These are phyloP conservation scores for Yponomeuta cagnagella DNA, from an alignment of 2,888 invertebrate genomes.

Conservation along the genomic window DNA sequence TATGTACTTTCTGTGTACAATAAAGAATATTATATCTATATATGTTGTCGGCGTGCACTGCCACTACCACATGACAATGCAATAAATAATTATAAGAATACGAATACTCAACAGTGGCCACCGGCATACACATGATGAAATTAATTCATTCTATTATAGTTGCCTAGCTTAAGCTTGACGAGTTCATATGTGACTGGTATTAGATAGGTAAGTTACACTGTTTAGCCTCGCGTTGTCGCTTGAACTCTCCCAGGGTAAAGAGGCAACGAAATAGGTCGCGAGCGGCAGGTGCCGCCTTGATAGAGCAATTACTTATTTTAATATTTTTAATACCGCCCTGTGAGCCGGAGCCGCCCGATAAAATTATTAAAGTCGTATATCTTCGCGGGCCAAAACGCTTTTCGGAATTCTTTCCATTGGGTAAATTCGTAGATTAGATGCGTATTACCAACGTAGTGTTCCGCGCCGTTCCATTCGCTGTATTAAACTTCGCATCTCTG, in stretches of 20 bases:
- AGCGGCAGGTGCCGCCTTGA: constrained; percentile 60
- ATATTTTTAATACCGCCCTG: constrained; percentile 54
- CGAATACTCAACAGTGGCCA: no score
- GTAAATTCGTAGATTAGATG: neutral
- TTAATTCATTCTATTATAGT: no score
- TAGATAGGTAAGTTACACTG: no score
- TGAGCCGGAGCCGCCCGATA: constrained; percentile 9
- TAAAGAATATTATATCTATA: no score
- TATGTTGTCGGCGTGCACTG: no score
- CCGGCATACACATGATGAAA: no score
- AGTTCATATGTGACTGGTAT: no score
- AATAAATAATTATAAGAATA: no score
- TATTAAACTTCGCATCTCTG: neutral
- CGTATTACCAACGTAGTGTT: neutral
- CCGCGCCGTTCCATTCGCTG: neutral
- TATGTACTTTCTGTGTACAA: no score
- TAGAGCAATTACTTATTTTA: constrained; percentile 69
- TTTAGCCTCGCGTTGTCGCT: no score
- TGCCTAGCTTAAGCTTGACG: no score
- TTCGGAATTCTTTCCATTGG: neutral
- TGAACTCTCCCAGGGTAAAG: neutral
- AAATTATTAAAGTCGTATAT: constrained; percentile 11
- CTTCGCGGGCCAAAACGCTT: neutral
- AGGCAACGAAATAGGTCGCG: neutral
- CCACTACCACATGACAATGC: no score